phyloP scores from a whole-genome alignment of 2,113 vertebrate species.

The Paralichthys olivaceus region DNA sequence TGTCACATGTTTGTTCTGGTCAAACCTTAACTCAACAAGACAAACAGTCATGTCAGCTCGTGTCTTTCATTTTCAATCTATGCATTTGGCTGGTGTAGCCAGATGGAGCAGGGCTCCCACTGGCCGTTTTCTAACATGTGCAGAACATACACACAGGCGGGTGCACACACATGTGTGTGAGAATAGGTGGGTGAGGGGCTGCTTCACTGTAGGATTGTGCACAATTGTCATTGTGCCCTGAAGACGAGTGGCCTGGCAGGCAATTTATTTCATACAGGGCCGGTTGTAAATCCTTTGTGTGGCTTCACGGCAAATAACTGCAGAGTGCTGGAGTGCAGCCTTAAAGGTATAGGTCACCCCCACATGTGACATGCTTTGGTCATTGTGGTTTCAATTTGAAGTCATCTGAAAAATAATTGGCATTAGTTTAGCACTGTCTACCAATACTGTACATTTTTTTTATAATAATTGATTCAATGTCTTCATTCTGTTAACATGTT shows the following conservation, averaged over 20 bases:
- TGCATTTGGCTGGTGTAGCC: constrained; percentile 31
- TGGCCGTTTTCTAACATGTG: constrained; percentile 39
- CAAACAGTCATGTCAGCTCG: constrained; percentile 59
- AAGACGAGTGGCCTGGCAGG: constrained; percentile 70
- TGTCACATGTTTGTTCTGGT: constrained; percentile 43
- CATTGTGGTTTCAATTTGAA: constrained; percentile 35
- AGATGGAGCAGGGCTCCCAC: constrained; percentile 43
- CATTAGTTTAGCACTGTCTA: not conserved
- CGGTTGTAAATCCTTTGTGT: constrained; percentile 77
- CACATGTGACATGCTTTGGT: constrained; percentile 59
- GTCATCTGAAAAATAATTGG: constrained; percentile 31
- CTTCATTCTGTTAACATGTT: too few relatives aligned
- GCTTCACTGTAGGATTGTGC: constrained; percentile 65
- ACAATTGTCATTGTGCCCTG: constrained; percentile 69
- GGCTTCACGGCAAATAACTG: constrained; percentile 58
- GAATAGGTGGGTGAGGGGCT: constrained; percentile 39
- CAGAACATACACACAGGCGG: not conserved
- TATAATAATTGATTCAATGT: not conserved
- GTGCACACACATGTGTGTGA: not conserved
- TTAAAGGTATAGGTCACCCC: constrained; percentile 80
- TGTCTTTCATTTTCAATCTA: constrained; percentile 32
- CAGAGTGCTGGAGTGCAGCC: constrained; percentile 67
- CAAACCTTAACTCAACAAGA: constrained; percentile 47
- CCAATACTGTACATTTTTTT: not conserved
- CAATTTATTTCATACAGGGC: constrained; percentile 69